phyloP scores from a whole-genome alignment of 2,797 vertebrate genomes.

The Peromyscus aztecus region DNA sequence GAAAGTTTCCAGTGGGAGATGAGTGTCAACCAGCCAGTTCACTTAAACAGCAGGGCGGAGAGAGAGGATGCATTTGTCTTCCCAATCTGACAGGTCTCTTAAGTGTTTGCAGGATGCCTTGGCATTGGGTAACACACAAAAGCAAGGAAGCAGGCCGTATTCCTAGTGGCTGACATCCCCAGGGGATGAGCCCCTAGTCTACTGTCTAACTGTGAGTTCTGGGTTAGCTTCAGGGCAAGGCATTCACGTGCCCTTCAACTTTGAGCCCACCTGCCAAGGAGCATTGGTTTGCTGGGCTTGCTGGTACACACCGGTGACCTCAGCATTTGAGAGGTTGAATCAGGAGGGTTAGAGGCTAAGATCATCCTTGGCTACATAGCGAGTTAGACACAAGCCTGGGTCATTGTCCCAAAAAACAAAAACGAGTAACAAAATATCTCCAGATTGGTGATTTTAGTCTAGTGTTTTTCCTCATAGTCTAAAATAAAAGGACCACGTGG shows the following conservation, averaged over 20 bases:
- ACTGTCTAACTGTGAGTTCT: neutral
- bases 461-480: neutral
- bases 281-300: neutral
- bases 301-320: neutral
- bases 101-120: neutral
- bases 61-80: too few species aligned
- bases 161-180: neutral
- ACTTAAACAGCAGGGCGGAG: neutral
- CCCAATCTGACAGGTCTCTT: neutral
- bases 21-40: neutral
- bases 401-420: neutral
- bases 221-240: neutral
- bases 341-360: neutral
- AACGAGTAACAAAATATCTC: neutral
- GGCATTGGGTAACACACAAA: neutral
- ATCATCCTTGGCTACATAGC: neutral
- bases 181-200: neutral
- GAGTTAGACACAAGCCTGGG: neutral
- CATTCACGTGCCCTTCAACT: neutral
- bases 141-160: neutral
- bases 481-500: neutral
- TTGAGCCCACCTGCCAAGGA: neutral
- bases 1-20: neutral
- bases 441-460: neutral
- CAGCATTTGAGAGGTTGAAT: neutral